Conservation (phyloP, 2,113 vertebrate species). For the Eurystomus gularis region DNA sequence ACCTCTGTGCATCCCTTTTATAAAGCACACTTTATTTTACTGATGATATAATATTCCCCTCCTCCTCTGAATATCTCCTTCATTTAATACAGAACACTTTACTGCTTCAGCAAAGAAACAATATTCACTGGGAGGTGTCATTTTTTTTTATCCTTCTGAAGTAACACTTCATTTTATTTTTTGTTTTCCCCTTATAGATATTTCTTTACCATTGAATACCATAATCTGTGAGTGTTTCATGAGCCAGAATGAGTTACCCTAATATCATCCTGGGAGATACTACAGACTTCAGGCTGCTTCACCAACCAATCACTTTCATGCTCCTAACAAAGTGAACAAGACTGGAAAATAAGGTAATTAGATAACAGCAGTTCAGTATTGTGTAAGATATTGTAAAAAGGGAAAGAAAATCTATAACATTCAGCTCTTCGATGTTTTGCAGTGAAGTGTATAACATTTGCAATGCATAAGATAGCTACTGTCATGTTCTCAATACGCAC, state of each 20-base stretch:
- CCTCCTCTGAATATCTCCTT: not conserved
- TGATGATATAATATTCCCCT: not conserved
- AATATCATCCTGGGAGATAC: not conserved
- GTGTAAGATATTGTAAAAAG: not conserved
- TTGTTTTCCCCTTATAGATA: not conserved
- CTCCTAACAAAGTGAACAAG: constrained; percentile 14
- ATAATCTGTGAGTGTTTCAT: not conserved
- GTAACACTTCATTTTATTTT: not conserved
- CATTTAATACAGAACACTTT: not conserved
- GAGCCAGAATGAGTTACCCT: not conserved
- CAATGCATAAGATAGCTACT: not conserved
- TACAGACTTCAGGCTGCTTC: not conserved
- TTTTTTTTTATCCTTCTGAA: not conserved
- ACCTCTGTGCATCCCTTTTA: not conserved
- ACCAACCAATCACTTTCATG: not conserved
- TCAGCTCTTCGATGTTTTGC: not conserved
- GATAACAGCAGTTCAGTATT: not conserved
- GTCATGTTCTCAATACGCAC: not conserved
- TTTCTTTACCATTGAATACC: not conserved
- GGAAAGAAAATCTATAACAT: not conserved
- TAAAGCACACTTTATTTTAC: not conserved
- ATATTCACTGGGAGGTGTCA: accelerated
- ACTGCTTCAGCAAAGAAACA: not conserved
- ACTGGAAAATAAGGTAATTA: constrained; percentile 21
- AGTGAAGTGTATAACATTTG: not conserved